These are phyloP conservation scores for Drosophila lacteicornis DNA, from an alignment of 1,140 invertebrate genomes.

Conservation along the genomic window DNA sequence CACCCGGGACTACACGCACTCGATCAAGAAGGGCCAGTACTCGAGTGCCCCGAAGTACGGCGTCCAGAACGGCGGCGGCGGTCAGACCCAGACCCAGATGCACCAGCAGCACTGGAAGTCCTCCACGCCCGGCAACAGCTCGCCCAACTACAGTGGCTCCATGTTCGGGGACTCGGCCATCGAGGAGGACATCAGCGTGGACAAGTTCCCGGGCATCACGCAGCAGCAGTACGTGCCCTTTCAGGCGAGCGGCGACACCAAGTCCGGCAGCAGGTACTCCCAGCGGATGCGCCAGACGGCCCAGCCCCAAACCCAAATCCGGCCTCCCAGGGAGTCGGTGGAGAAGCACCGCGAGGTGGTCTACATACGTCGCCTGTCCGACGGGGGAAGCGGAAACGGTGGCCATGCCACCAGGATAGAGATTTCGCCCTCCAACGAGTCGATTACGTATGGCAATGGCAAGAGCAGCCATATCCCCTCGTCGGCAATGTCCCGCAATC, in stretches of 20 bases:
- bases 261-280: conserved; percentile 71
- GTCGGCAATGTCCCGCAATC: conserved; percentile 71
- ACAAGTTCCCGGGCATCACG: conserved; percentile 79
- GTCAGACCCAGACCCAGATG: conserved; percentile 40
- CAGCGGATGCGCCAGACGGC: conserved; percentile 66
- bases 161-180: conserved; percentile 85
- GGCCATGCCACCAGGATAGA: conserved; percentile 78
- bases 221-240: conserved; percentile 78
- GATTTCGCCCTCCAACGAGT: conserved; percentile 81
- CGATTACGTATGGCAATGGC: conserved; percentile 77
- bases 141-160: conserved; percentile 84
- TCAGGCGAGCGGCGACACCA: conserved; percentile 68
- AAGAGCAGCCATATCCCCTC: conserved; percentile 25
- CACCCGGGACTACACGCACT: conserved; percentile 87
- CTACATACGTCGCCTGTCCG: conserved; percentile 76
- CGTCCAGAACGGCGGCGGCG: conserved; percentile 50
- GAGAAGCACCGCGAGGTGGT: conserved; percentile 82
- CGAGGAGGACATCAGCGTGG: conserved; percentile 84
- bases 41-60: conserved; percentile 67
- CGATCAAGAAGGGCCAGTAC: conserved; percentile 85
- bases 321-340: conserved; percentile 34
- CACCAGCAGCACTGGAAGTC: conserved; percentile 80
- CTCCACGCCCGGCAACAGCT: conserved; percentile 83
- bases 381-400: conserved; percentile 61
- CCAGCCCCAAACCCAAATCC: conserved; percentile 58